A percentile compares a stretch with the other conserved stretches of the same genome.
Conservation (phyloP, 1,140 invertebrate genomes). For the Camponotus vicinus region DNA sequence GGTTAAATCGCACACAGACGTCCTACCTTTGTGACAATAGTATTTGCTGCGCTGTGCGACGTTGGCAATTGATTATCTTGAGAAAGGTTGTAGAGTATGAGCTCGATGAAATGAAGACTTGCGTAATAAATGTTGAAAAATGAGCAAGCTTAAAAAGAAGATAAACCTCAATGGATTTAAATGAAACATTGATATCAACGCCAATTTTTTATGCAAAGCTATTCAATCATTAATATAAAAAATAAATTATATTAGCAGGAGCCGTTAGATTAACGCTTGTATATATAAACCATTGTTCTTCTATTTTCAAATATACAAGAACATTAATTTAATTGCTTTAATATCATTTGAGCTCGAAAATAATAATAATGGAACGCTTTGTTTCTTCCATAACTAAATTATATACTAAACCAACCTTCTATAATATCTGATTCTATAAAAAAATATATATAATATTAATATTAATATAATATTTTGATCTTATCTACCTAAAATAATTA, state of each 20-base stretch:
- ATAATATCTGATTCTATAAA: not conserved
- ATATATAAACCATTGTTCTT: not conserved
- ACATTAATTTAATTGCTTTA: no score
- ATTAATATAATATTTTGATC: not conserved
- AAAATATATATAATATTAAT: no score
- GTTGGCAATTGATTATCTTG: conserved; percentile 28
- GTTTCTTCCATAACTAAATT: no score
- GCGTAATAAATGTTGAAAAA: not conserved
- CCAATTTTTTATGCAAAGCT: not conserved
- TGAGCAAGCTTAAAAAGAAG: not conserved
- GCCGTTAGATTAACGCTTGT: not conserved
- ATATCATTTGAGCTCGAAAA: not conserved
- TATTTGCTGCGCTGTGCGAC: conserved; percentile 16
- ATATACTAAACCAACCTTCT: not conserved
- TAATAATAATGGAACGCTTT: not conserved
- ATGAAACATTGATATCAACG: not conserved
- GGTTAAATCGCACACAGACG: conserved; percentile 15
- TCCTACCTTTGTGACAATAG: not conserved
- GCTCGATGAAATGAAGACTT: not conserved
- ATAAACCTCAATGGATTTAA: conserved; percentile 3
- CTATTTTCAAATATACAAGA: not conserved
- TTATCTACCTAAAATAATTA: not conserved
- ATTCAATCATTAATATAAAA: not conserved
- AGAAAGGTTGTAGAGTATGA: conserved; percentile 8
- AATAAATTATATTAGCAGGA: not conserved